Percentiles rank a stretch among this genome's conserved stretches.
phyloP scores from a whole-genome alignment of 1,140 invertebrate genomes.

The Melanaphis sacchari region DNA sequence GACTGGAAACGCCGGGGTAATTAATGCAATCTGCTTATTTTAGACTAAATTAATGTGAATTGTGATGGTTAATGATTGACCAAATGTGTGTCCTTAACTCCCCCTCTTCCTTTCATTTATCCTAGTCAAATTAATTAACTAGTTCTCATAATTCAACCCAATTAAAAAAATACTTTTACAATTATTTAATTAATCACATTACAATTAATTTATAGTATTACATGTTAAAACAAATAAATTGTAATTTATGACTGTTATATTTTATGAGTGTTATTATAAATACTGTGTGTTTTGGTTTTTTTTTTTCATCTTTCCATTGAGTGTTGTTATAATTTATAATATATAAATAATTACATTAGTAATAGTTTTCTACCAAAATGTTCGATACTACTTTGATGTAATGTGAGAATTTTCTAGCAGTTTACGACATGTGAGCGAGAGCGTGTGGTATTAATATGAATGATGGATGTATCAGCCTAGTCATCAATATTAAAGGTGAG shows the following conservation, averaged over 20 bases:
- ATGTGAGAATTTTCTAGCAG: conserved; percentile 51
- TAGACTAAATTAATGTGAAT: conserved; percentile 46
- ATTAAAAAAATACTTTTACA: not conserved
- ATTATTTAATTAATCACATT: conserved; percentile 35
- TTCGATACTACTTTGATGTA: conserved; percentile 49
- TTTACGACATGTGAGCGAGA: conserved; percentile 53
- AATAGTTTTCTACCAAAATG: conserved; percentile 46
- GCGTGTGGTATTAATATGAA: conserved; percentile 47
- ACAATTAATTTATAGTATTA: conserved; percentile 48
- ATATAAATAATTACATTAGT: conserved; percentile 13
- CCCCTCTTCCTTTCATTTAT: conserved; percentile 1
- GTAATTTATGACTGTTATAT: conserved; percentile 51
- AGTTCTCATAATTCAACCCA: conserved; percentile 17
- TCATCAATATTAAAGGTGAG: conserved; percentile 49
- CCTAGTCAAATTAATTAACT: conserved; percentile 45
- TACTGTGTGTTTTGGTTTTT: conserved; percentile 54
- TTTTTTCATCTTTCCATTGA: conserved; percentile 18
- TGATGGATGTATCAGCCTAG: conserved; percentile 53
- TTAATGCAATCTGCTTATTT: conserved; percentile 44
- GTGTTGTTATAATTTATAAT: conserved; percentile 39
- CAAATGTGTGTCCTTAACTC: not conserved
- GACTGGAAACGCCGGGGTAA: conserved; percentile 55
- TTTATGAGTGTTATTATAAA: conserved; percentile 52
- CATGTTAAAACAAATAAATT: conserved; percentile 46
- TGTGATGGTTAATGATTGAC: conserved; percentile 41